Conservation (phyloP, 1,140 invertebrate species). For the Brachionus rubens region DNA sequence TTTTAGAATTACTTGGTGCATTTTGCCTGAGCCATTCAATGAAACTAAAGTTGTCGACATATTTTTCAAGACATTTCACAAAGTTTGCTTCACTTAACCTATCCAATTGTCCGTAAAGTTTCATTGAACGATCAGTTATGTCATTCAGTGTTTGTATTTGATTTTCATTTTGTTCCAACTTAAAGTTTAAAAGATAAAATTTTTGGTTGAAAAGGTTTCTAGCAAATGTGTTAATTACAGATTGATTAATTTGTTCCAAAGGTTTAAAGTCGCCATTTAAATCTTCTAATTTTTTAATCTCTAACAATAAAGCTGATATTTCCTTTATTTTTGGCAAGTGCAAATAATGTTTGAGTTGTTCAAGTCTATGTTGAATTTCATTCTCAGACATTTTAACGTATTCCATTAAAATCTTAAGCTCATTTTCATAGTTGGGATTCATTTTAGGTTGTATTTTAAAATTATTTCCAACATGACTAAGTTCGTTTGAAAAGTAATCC, state of each 20-base stretch:
- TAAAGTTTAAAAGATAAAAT: background rate
- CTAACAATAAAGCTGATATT: background rate
- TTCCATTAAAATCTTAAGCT: background rate
- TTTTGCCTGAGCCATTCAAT: background rate
- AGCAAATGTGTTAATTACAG: too few relatives aligned
- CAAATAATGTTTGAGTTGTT: slow-evolving; percentile 21
- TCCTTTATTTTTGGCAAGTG: slow-evolving; percentile 21
- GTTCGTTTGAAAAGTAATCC: background rate
- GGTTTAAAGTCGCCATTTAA: background rate
- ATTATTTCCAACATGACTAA: background rate
- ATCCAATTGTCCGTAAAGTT: background rate
- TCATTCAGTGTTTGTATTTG: background rate
- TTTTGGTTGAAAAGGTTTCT: too few relatives aligned
- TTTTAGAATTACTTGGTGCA: background rate
- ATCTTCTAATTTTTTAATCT: background rate
- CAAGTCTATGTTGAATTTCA: background rate
- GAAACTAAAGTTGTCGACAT: slow-evolving; percentile 14
- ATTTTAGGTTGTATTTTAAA: background rate
- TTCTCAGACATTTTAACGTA: background rate
- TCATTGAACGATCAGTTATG: background rate
- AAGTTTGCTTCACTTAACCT: background rate
- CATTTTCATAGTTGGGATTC: background rate
- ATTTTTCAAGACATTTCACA: slow-evolving; percentile 5
- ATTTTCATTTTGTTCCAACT: background rate
- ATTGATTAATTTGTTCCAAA: background rate